These are phyloP conservation scores for Olivierus martensii DNA, from an alignment of 1,140 invertebrate genomes.

Conservation along the genomic window DNA sequence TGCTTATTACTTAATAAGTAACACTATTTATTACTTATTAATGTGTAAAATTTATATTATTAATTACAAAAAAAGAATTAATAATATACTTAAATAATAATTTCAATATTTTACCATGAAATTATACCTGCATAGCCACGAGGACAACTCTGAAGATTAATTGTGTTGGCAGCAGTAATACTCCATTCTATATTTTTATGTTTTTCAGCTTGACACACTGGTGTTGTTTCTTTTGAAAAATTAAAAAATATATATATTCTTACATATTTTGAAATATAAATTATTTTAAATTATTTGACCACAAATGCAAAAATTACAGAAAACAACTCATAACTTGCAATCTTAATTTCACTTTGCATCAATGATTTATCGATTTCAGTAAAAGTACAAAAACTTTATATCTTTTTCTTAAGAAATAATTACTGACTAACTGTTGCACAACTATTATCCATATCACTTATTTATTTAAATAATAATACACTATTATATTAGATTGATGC, in stretches of 20 bases:
- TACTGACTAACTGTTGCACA: not conserved
- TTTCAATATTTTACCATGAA: no score
- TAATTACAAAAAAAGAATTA: no score
- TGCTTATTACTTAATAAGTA: no score
- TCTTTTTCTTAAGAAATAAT: no score
- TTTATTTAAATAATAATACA: not conserved
- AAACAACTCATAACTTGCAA: no score
- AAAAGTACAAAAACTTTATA: conserved; percentile 16
- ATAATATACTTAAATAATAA: no score
- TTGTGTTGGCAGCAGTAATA: conserved; percentile 11
- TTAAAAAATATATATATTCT: not conserved
- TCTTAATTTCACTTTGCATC: not conserved
- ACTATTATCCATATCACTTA: not conserved
- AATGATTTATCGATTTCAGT: not conserved
- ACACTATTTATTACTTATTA: no score
- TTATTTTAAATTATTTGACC: no score
- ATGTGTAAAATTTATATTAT: no score
- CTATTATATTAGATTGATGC: no score
- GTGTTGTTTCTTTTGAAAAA: conserved; percentile 4
- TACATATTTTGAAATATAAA: no score
- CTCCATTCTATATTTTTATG: conserved; percentile 16
- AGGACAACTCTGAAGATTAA: conserved; percentile 16
- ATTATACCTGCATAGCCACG: conserved; percentile 10
- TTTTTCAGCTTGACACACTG: conserved; percentile 9
- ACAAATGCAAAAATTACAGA: no score